Conservation (phyloP, 2,888 invertebrate species). For the Petrolisthes cinctipes region DNA sequence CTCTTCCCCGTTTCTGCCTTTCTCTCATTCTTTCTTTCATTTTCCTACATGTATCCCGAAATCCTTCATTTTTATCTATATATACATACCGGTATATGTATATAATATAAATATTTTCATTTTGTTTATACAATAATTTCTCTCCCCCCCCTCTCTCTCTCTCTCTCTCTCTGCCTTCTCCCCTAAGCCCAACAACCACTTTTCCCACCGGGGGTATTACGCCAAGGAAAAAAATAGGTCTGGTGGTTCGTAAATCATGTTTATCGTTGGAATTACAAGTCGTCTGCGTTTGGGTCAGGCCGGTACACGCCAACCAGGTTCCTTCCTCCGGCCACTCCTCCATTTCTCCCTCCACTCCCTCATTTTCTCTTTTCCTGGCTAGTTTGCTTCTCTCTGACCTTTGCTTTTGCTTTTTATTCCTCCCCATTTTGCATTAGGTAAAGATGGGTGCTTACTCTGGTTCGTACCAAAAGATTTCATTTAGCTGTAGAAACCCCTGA, state of each 20-base stretch:
- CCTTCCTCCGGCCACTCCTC: too few species aligned
- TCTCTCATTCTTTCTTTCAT: not conserved
- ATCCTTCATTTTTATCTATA: slow-evolving; percentile 14
- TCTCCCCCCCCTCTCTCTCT: not conserved
- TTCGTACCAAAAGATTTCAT: too few species aligned
- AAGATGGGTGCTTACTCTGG: too few species aligned
- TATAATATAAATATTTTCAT: not conserved
- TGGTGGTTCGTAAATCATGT: not conserved
- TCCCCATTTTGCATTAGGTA: too few species aligned
- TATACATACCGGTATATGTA: not conserved
- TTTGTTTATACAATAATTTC: not conserved
- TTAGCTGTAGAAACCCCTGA: too few species aligned
- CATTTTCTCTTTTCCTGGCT: too few species aligned
- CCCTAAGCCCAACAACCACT: not conserved
- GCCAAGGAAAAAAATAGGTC: not conserved
- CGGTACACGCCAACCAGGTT: not conserved
- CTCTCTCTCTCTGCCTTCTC: not conserved
- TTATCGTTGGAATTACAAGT: not conserved
- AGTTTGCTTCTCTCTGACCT: too few species aligned
- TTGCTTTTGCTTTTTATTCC: too few species aligned
- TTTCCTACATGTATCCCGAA: not conserved
- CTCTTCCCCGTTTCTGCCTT: not conserved
- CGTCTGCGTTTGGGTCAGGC: not conserved
- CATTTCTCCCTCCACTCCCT: too few species aligned
- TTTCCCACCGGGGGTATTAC: not conserved